phyloP scores from a whole-genome alignment of 2,888 invertebrate species.

The Ectemnius continuus region DNA sequence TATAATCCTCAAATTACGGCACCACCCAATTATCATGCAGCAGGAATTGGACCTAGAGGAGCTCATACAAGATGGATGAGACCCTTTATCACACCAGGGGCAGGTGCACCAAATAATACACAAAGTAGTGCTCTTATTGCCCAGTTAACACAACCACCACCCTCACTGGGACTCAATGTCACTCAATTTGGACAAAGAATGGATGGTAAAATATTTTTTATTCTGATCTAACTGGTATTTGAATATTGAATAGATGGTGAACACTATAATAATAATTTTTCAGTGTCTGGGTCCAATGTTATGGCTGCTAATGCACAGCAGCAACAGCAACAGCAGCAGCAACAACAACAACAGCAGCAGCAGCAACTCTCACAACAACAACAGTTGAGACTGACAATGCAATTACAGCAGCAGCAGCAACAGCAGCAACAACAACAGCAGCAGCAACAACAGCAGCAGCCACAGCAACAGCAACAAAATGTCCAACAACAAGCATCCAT shows the following conservation, averaged over 20 bases:
- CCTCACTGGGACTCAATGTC: constrained; percentile 78
- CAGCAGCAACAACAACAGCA: constrained; percentile 69
- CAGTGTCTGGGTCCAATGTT: constrained; percentile 65
- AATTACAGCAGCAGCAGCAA: constrained; percentile 59
- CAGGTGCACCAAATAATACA: constrained; percentile 67
- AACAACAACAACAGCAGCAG: constrained; percentile 71
- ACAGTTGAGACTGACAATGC: constrained; percentile 66
- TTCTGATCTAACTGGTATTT: not conserved
- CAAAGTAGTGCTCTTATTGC: constrained; percentile 81
- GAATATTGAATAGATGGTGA: not conserved
- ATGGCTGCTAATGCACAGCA: constrained; percentile 76
- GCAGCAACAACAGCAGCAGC: constrained; percentile 70
- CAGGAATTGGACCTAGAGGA: constrained; percentile 65
- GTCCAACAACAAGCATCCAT: constrained; percentile 69
- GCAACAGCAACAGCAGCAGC: constrained; percentile 73
- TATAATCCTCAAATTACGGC: constrained; percentile 76
- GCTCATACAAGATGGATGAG: constrained; percentile 70
- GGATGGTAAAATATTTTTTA: constrained; percentile 66
- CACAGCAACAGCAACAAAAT: constrained; percentile 71
- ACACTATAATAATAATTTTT: constrained; percentile 6
- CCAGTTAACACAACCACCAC: constrained; percentile 81
- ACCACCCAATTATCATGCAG: constrained; percentile 79
- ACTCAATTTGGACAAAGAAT: constrained; percentile 79
- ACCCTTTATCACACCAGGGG: constrained; percentile 70
- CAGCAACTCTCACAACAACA: constrained; percentile 67